Evolutionary conservation across 2,113 vertebrate species (phyloP).

Genomic region (Ophiodon elongatus): DNA sequence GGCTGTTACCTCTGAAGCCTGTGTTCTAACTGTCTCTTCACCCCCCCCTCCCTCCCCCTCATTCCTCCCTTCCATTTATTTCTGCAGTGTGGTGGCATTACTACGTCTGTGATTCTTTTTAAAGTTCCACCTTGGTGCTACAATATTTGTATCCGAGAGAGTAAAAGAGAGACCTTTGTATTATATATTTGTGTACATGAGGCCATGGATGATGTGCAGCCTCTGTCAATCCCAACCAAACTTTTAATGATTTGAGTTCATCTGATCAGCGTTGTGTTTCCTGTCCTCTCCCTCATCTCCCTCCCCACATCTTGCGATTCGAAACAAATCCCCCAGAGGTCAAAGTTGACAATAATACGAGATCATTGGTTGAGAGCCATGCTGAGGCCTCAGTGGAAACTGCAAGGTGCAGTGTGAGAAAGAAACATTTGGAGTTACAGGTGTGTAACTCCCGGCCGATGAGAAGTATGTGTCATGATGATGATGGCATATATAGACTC

Average conservation of each 20-base stretch:
- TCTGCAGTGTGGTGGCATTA: constrained; percentile 41
- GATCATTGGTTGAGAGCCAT: constrained; percentile 75
- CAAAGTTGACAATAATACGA: constrained; percentile 77
- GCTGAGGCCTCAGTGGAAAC: constrained; percentile 77
- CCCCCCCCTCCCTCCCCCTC: constrained; percentile 16
- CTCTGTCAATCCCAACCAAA: constrained; percentile 17
- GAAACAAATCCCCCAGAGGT: constrained; percentile 74
- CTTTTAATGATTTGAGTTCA: constrained; percentile 18
- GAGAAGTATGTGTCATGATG: constrained; percentile 71
- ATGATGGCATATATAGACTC: constrained; percentile 84
- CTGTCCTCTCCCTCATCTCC: constrained; percentile 55
- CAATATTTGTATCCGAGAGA: constrained; percentile 18
- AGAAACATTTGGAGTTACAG: constrained; percentile 81
- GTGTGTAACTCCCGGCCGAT: constrained; percentile 81
- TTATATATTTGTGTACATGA: neutral
- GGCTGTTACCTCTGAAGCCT: constrained; percentile 36
- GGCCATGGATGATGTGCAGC: neutral
- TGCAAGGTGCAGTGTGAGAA: constrained; percentile 78
- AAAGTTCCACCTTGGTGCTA: neutral
- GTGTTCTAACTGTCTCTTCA: constrained; percentile 58
- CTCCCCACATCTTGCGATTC: constrained; percentile 43
- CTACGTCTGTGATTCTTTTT: neutral
- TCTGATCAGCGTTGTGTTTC: constrained; percentile 69
- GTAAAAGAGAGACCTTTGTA: neutral
- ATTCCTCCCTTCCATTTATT: constrained; percentile 1